Conservation (phyloP, 1,140 invertebrate genomes). For the Drosophila bocqueti region DNA sequence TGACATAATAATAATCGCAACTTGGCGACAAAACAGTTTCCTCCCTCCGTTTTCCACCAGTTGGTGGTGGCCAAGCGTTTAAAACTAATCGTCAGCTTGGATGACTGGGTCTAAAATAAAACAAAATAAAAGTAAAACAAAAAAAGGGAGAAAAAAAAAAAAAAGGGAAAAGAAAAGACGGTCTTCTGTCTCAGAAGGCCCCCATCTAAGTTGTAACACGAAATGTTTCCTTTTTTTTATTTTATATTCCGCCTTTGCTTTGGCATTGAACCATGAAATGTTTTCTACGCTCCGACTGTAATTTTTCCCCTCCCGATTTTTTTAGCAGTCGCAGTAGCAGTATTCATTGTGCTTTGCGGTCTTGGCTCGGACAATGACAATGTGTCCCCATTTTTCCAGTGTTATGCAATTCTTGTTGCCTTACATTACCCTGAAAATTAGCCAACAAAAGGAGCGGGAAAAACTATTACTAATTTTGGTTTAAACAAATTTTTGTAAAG, state of each 20-base stretch:
- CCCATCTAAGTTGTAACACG: constrained; percentile 43
- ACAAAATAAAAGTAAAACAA: neutral
- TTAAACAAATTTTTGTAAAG: neutral
- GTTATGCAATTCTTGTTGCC: constrained; percentile 55
- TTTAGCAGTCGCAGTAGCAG: constrained; percentile 5
- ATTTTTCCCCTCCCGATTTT: constrained; percentile 29
- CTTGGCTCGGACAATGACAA: constrained; percentile 46
- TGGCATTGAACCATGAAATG: constrained; percentile 79
- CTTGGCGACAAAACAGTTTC: constrained; percentile 65
- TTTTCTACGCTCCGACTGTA: constrained; percentile 35
- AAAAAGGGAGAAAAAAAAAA: constrained; percentile 2
- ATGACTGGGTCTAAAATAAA: constrained; percentile 31
- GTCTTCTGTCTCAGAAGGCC: constrained; percentile 17
- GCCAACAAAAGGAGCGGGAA: neutral
- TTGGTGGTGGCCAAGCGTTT: constrained; percentile 44
- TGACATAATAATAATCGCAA: constrained; percentile 80
- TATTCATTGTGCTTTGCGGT: constrained; percentile 48
- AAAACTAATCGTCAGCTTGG: constrained; percentile 59
- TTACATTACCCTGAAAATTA: constrained; percentile 40
- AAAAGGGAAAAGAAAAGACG: neutral
- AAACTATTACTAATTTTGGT: constrained; percentile 1
- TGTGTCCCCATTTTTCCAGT: constrained; percentile 31
- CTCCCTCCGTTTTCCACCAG: neutral
- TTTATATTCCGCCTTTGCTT: constrained; percentile 22
- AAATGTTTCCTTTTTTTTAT: constrained; percentile 51